Evolutionary conservation across 1,140 invertebrate genomes (phyloP).

Genomic region (Atta colombica): DNA sequence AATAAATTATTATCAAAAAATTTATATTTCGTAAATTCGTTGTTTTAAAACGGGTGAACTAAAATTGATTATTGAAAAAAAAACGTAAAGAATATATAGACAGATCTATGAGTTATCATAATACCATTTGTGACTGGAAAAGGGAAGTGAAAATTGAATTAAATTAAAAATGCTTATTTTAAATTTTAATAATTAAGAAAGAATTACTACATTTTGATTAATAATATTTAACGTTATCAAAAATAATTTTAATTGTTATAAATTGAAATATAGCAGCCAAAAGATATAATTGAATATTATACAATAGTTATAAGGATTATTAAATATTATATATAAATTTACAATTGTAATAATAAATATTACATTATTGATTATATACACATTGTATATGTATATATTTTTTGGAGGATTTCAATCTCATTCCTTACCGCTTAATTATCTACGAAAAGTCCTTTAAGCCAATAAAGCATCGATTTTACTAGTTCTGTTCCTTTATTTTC

Average conservation of each 20-base stretch:
- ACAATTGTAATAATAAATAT: background rate
- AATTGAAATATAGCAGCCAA: background rate
- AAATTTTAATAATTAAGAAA: background rate
- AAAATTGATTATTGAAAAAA: too few relatives aligned
- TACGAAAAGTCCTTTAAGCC: constrained; percentile 72
- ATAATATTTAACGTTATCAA: background rate
- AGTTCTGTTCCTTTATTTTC: constrained; percentile 62
- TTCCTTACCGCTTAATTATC: background rate
- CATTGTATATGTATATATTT: background rate
- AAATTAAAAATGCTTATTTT: too few relatives aligned
- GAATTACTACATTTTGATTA: background rate
- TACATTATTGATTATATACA: constrained; percentile 4
- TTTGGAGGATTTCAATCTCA: background rate
- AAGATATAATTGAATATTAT: background rate
- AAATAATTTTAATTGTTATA: background rate
- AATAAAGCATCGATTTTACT: constrained; percentile 71
- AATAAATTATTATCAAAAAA: too few relatives aligned
- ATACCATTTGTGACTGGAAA: too few relatives aligned
- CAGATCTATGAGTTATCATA: too few relatives aligned
- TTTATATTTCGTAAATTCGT: too few relatives aligned
- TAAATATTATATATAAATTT: background rate
- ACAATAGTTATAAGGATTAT: constrained; percentile 11
- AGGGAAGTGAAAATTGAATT: too few relatives aligned
- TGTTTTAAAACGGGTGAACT: too few relatives aligned
- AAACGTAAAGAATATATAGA: too few relatives aligned